phyloP scores from a whole-genome alignment of 2,113 vertebrate species.

The Ammospiza nelsoni region DNA sequence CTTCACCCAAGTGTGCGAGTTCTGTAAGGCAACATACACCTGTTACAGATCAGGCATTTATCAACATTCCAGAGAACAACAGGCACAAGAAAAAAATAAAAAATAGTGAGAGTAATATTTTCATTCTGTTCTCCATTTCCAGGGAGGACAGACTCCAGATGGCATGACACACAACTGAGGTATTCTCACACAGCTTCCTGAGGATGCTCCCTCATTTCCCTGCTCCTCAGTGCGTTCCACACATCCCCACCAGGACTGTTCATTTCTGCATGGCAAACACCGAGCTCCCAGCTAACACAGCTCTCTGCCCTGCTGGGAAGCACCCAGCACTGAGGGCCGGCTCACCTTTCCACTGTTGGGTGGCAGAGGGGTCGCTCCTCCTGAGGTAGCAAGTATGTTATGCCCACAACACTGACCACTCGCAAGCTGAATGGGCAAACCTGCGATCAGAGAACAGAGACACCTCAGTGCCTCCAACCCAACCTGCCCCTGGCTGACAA shows the following conservation, averaged over 20 bases:
- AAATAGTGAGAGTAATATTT: background rate
- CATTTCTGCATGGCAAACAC: background rate
- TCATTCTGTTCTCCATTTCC: background rate
- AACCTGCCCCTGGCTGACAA: background rate
- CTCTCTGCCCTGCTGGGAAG: background rate
- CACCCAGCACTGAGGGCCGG: background rate
- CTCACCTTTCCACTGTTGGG: constrained; percentile 93
- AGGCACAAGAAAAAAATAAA: background rate
- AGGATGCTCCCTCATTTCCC: background rate
- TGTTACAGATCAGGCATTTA: background rate
- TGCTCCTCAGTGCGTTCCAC: background rate
- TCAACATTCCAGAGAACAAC: background rate
- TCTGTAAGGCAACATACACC: background rate
- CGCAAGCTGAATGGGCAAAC: constrained; percentile 96
- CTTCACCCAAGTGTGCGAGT: background rate
- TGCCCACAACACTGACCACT: constrained; percentile 96
- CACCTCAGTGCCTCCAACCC: background rate
- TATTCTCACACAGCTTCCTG: background rate
- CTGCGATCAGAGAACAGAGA: constrained; percentile 41
- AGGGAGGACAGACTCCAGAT: background rate
- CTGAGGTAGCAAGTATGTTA: constrained; percentile 96
- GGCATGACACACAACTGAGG: background rate
- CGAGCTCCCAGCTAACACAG: background rate
- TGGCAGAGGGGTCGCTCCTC: constrained; percentile 95
- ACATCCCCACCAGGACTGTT: background rate